Conservation (phyloP, 2,888 invertebrate species). For the Drosophila austrosaltans region DNA sequence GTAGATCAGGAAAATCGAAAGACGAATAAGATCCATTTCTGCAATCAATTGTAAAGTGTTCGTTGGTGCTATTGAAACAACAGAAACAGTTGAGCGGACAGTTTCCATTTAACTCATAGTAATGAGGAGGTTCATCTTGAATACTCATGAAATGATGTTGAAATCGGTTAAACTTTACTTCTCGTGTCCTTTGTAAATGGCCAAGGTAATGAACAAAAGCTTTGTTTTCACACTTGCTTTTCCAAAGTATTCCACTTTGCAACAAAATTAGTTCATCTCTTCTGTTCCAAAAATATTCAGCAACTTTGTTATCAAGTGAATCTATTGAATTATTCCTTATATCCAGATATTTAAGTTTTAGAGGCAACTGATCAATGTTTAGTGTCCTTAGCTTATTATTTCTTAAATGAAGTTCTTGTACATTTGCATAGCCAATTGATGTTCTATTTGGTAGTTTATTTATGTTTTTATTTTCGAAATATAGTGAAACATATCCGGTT, state of each 20-base stretch:
- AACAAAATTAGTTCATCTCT: background rate
- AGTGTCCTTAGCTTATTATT: background rate
- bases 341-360: background rate
- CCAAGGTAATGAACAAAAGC: background rate
- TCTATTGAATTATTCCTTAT: constrained; percentile 1
- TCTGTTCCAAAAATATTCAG: background rate
- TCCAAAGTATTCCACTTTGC: background rate
- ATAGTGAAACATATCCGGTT: background rate
- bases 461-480: background rate
- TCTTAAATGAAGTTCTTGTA: background rate
- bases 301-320: background rate
- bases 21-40: background rate
- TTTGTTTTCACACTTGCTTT: background rate
- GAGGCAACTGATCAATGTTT: background rate
- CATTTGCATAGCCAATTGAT: background rate
- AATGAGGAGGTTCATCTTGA: background rate
- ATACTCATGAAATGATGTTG: too few relatives aligned
- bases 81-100: background rate
- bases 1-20: background rate
- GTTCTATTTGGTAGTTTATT: background rate
- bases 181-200: background rate
- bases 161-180: too few relatives aligned
- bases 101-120: background rate
- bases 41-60: constrained; percentile 6
- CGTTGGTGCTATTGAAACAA: background rate